Conservation (phyloP, 1,140 invertebrate genomes). For the Elysia chlorotica region DNA sequence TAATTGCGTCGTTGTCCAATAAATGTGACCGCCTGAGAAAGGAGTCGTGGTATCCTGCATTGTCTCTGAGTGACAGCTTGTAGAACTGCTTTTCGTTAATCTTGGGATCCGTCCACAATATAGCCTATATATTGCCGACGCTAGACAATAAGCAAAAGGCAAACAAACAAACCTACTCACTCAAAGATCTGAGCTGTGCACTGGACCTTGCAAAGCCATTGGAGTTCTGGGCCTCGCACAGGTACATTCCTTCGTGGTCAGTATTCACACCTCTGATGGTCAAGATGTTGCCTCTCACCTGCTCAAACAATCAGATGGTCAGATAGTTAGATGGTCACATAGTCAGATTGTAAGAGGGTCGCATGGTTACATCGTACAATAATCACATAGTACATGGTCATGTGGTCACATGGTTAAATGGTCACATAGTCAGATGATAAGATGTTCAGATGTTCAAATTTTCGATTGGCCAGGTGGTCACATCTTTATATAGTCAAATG, state of each 20-base stretch:
- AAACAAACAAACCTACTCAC: background rate
- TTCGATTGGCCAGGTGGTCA: too few species aligned
- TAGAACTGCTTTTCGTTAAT: too few species aligned
- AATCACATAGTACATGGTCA: too few species aligned
- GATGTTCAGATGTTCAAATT: too few species aligned
- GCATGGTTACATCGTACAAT: too few species aligned
- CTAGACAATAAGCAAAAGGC: background rate
- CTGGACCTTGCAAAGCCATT: background rate
- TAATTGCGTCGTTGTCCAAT: background rate
- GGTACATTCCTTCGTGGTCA: background rate
- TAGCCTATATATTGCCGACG: background rate
- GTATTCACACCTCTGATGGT: background rate
- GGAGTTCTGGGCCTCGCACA: background rate
- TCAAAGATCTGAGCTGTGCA: background rate
- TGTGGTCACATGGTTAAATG: too few species aligned
- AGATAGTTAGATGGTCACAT: too few species aligned
- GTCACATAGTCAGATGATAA: too few species aligned
- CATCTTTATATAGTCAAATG: too few species aligned
- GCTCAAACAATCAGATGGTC: too few species aligned
- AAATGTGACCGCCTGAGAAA: background rate
- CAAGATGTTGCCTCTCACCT: background rate
- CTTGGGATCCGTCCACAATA: background rate
- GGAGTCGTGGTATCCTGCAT: background rate
- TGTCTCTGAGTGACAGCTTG: too few species aligned
- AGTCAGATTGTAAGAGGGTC: too few species aligned